Evolutionary conservation across 2,888 invertebrate genomes (phyloP).

Genomic region (Drosophila macrospina): DNA sequence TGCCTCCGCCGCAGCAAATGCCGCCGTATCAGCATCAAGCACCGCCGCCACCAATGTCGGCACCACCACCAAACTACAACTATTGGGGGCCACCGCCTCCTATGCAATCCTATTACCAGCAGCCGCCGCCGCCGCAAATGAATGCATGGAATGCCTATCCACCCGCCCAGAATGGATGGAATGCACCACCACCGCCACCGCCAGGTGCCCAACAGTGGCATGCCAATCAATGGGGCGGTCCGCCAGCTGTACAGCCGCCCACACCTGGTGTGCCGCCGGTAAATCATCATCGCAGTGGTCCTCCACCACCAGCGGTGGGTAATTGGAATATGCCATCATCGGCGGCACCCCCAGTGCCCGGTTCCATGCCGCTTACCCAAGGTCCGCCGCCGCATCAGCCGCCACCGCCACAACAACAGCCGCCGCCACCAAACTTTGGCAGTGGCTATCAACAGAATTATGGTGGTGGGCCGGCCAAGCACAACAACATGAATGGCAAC

Average conservation of each 20-base stretch:
- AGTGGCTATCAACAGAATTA: slow-evolving; percentile 93
- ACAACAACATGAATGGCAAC: slow-evolving; percentile 88
- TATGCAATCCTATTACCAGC: slow-evolving; percentile 77
- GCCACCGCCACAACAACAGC: slow-evolving; percentile 54
- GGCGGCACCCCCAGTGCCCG: slow-evolving; percentile 63
- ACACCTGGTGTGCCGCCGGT: slow-evolving; percentile 57
- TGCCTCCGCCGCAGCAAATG: slow-evolving; percentile 67
- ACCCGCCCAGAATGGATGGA: slow-evolving; percentile 79
- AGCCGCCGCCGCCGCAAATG: slow-evolving; percentile 85
- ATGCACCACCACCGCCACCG: slow-evolving; percentile 77
- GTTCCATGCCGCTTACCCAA: slow-evolving; percentile 56
- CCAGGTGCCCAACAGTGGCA: slow-evolving; percentile 76
- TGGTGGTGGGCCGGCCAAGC: slow-evolving; percentile 93
- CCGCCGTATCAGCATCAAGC: slow-evolving; percentile 73
- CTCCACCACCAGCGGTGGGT: slow-evolving; percentile 66
- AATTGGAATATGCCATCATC: slow-evolving; percentile 70
- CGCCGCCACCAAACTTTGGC: slow-evolving; percentile 85
- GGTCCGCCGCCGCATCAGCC: slow-evolving; percentile 63
- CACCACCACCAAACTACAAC: slow-evolving; percentile 81
- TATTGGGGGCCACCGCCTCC: slow-evolving; percentile 80
- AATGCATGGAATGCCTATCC: slow-evolving; percentile 81
- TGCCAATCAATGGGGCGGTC: slow-evolving; percentile 74
- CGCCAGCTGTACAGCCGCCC: slow-evolving; percentile 67
- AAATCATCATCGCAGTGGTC: slow-evolving; percentile 62
- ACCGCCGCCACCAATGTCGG: slow-evolving; percentile 73